Conservation (phyloP, 2,888 invertebrate species). For the Eilema sororculum region DNA sequence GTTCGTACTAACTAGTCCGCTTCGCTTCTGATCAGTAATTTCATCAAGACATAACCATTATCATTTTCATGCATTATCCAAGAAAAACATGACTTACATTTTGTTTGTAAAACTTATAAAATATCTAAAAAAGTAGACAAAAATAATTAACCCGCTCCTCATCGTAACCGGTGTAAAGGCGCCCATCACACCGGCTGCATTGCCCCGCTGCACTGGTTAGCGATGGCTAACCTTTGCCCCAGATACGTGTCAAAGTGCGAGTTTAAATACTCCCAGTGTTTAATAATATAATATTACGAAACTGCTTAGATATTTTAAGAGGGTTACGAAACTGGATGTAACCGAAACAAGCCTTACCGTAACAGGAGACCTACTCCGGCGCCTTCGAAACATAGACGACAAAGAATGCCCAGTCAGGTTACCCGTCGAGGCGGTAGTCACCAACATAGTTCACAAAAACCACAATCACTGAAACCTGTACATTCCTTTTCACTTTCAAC, state of each 20-base stretch:
- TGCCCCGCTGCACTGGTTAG: no score
- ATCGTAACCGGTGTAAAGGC: no score
- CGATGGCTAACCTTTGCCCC: no score
- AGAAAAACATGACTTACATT: no score
- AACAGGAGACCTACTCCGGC: constrained; percentile 62
- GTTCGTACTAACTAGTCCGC: background rate
- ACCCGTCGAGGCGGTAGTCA: constrained; percentile 66
- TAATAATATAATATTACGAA: no score
- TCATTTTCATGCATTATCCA: background rate
- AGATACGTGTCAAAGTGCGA: no score
- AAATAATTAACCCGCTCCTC: no score
- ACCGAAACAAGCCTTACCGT: constrained; percentile 59
- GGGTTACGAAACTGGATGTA: background rate
- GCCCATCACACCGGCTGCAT: no score
- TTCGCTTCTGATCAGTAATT: background rate
- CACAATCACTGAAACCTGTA: constrained; percentile 50
- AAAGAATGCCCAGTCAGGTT: constrained; percentile 70
- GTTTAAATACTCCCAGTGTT: no score
- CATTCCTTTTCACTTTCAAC: constrained; percentile 47
- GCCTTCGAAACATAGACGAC: constrained; percentile 75
- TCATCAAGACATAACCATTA: background rate
- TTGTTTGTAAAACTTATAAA: no score
- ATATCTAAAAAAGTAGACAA: no score
- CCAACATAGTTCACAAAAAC: constrained; percentile 64
- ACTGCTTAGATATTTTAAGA: no score